Percentiles rank a stretch among this genome's conserved stretches.
phyloP scores from a whole-genome alignment of 2,888 invertebrate species.

The Diploptera punctata region DNA sequence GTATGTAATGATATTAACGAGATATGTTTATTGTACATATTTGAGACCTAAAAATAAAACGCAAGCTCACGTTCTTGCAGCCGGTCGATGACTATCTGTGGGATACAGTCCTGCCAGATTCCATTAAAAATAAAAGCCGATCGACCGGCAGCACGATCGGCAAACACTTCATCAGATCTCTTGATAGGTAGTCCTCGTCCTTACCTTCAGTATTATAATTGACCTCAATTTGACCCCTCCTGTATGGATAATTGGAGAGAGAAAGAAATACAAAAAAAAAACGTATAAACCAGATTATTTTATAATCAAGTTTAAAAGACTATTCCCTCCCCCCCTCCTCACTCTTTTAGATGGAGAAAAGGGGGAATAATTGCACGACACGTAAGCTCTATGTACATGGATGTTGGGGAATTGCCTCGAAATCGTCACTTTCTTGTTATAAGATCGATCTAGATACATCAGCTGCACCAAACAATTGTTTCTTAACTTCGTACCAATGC shows the following conservation, averaged over 20 bases:
- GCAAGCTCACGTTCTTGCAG: not conserved
- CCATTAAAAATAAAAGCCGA: constrained; percentile 7
- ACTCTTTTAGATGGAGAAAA: not conserved
- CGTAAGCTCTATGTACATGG: not conserved
- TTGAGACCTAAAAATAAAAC: not conserved
- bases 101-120: not conserved
- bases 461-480: not conserved
- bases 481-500: constrained; percentile 14
- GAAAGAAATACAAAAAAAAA: not conserved
- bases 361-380: constrained; percentile 3
- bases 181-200: not conserved
- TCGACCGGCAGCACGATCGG: not conserved
- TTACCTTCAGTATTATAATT: constrained; percentile 6
- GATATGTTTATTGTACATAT: not conserved
- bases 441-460: constrained; percentile 9
- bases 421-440: constrained; percentile 7
- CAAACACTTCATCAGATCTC: constrained; percentile 15
- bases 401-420: constrained; percentile 3
- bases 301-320: not conserved
- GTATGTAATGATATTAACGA: too few relatives aligned
- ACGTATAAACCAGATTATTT: constrained; percentile 18
- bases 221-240: constrained; percentile 17
- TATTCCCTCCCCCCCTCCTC: not conserved
- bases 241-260: constrained; percentile 9
- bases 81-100: not conserved